Evolutionary conservation across 2,113 vertebrate genomes (phyloP), one percentile per base, ranked within the genome.

Genomic region (Phrynocephalus versicolor): DNA sequence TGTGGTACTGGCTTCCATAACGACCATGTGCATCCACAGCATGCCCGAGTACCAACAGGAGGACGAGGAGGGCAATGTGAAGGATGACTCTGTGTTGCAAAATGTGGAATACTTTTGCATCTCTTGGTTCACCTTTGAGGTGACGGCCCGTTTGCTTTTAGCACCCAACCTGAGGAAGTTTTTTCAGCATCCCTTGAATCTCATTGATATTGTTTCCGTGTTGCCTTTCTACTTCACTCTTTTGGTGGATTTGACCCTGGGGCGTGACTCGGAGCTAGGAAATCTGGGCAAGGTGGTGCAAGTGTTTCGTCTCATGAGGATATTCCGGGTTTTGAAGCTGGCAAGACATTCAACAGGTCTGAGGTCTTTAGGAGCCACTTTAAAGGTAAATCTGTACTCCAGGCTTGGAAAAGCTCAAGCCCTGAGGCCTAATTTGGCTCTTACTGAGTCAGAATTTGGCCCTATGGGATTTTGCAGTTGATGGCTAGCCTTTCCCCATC

Each of bases 121-220:
- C 92, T 98, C 98, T 90, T 99, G 99, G 99, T 99, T 99, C 96
- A 98, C 98, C 88, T 98, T 98, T 0, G 99, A 99, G 95, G 98
- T 99, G 41, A 97, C 98, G 27, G 97, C 95, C 12, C 97, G 98
- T 75, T 96, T 99, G 91, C 94, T 99, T 88, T 97, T 99, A 58
- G 97, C 98, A 0, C 99, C 99, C 27, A 98, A 97, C 95, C 95
- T 95, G 88, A 97, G 93, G 88, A 98, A 97, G 92, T 99, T 99
- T 95, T 99, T 99, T 89, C 97, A 91, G 71, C 98, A 97, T 85
- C 99, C 99, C 0, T 96, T 99, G 87, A 99, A 99, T 94, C 94
- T 99, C 55, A 99, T 99, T 64, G 99, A 99, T 94, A 94, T 99
- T 85, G 96, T 98, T 64, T 99, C 98, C 0, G 98, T 99, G 90